Conservation (phyloP, 1,140 invertebrate species). For the Temnothorax curvispinosus region DNA sequence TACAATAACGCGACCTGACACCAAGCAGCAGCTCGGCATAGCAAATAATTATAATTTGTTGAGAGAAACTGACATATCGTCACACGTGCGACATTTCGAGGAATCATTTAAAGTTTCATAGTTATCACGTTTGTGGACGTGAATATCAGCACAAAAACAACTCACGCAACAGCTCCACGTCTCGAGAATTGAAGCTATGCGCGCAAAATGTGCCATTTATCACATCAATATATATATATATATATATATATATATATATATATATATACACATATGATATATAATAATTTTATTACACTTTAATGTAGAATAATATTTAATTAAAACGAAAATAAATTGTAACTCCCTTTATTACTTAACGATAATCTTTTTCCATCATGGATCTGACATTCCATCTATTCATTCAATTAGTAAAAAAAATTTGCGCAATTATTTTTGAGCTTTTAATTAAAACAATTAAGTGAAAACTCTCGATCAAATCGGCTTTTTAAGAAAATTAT, state of each 20-base stretch:
- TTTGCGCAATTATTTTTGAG: neutral
- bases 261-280: neutral
- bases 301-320: neutral
- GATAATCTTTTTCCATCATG: neutral
- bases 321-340: neutral
- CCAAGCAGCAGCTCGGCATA: neutral
- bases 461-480: constrained; percentile 8
- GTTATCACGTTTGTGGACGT: neutral
- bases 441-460: neutral
- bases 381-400: neutral
- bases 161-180: neutral
- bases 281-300: neutral
- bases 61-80: constrained; percentile 35
- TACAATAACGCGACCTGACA: constrained; percentile 47
- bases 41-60: constrained; percentile 59
- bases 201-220: neutral
- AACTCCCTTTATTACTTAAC: neutral
- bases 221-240: neutral
- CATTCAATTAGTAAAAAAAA: neutral
- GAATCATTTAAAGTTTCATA: neutral
- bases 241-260: no score
- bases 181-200: neutral
- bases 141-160: neutral
- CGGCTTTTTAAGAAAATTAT: constrained; percentile 9
- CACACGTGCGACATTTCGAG: constrained; percentile 40